Evolutionary conservation across 2,797 vertebrate genomes (phyloP).

Genomic region (Prionace glauca): DNA sequence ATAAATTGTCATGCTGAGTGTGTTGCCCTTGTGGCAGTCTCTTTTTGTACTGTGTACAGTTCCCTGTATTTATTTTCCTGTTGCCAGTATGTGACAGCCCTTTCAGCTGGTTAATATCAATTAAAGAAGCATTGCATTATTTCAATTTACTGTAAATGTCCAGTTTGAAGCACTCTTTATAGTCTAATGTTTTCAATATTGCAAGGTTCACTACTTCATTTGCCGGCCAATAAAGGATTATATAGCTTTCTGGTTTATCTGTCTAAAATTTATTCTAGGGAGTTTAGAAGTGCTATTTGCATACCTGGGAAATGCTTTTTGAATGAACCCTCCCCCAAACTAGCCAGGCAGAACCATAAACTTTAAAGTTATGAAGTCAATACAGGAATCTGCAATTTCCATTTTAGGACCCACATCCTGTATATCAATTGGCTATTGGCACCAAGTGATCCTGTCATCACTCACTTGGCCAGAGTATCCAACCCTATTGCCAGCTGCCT

Average conservation of each 20-base stretch:
- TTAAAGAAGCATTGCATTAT: not conserved
- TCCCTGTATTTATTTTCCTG: not conserved
- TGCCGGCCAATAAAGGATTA: not conserved
- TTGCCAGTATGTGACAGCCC: not conserved
- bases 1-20: not conserved
- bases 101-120: not conserved
- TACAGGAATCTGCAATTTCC: not conserved
- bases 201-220: not conserved
- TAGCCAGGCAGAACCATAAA: not conserved
- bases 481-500: not conserved
- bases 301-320: not conserved
- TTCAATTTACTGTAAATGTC: not conserved
- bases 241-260: not conserved
- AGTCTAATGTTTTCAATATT: not conserved
- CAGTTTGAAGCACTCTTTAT: not conserved
- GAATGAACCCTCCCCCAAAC: not conserved
- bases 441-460: not conserved
- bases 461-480: not conserved
- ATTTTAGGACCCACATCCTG: not conserved
- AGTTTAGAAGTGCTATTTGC: not conserved
- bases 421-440: not conserved
- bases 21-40: not conserved
- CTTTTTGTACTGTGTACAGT: not conserved
- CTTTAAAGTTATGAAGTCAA: not conserved
- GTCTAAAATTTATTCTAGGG: not conserved